Conservation (phyloP, 1,140 invertebrate species). For the Drosophila subpulchrella region DNA sequence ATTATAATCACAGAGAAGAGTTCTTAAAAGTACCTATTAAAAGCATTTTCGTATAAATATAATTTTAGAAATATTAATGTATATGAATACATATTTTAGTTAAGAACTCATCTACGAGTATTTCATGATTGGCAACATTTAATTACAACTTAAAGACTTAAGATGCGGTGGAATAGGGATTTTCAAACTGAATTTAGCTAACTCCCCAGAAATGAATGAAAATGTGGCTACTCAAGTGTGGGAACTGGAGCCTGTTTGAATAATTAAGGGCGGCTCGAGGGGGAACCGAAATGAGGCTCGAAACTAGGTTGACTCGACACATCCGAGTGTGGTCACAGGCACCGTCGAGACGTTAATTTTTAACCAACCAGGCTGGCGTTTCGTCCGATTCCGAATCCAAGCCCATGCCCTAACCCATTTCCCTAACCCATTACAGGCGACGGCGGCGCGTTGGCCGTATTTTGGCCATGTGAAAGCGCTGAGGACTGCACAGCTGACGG, state of each 20-base stretch:
- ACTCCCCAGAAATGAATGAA: not conserved
- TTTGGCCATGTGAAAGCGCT: constrained; percentile 79
- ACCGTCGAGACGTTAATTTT: constrained; percentile 20
- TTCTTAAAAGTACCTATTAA: not conserved
- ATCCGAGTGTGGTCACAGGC: constrained; percentile 12
- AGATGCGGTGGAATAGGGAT: not conserved
- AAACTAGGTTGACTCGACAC: constrained; percentile 29
- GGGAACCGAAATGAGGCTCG: not conserved
- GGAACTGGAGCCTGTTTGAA: constrained; percentile 13
- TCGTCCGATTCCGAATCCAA: not conserved
- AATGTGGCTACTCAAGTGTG: not conserved
- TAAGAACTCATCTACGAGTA: no score
- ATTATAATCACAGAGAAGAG: no score
- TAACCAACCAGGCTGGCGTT: constrained; percentile 9
- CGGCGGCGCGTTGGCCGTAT: constrained; percentile 61
- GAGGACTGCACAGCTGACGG: constrained; percentile 74
- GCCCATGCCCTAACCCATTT: not conserved
- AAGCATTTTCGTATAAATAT: no score
- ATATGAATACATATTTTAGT: no score
- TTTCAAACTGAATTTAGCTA: not conserved
- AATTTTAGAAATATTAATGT: no score
- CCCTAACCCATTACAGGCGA: constrained; percentile 44
- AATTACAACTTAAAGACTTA: no score
- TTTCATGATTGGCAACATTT: no score
- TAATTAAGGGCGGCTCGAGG: constrained; percentile 9